phyloP scores from a whole-genome alignment of 2,888 invertebrate genomes.

The Bedellia somnulentella region DNA sequence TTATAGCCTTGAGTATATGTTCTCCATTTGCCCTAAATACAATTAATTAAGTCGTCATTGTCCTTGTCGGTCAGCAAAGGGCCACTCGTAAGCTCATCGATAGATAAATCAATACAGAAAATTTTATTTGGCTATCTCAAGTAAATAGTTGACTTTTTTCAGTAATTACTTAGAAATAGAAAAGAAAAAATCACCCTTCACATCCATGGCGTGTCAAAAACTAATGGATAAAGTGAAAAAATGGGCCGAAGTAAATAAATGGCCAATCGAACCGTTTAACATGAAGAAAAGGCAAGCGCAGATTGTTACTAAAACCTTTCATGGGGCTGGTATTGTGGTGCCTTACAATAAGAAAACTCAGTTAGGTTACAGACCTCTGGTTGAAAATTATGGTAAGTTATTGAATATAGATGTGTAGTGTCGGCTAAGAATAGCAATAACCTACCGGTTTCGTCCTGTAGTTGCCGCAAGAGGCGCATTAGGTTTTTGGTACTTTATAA shows the following conservation, averaged over 20 bases:
- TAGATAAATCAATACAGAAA: too few species aligned
- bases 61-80: too few species aligned
- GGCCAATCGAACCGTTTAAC: constrained; percentile 56
- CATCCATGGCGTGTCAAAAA: constrained; percentile 58
- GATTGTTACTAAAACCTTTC: constrained; percentile 72
- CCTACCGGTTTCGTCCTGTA: too few species aligned
- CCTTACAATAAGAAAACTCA: constrained; percentile 80
- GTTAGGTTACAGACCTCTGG: constrained; percentile 79
- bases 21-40: too few species aligned
- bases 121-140: too few species aligned
- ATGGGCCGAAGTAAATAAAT: constrained; percentile 63
- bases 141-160: constrained; percentile 7
- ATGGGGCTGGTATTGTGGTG: constrained; percentile 82
- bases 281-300: constrained; percentile 65
- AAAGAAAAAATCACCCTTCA: constrained; percentile 64
- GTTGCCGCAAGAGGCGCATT: too few species aligned
- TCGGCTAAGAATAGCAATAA: too few species aligned
- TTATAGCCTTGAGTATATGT: too few species aligned
- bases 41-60: too few species aligned
- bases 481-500: too few species aligned
- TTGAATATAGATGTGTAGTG: too few species aligned
- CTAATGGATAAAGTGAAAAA: constrained; percentile 64
- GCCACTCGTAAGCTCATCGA: too few species aligned
- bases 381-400: constrained; percentile 65
- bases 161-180: constrained; percentile 57